These are phyloP conservation scores for Heliothis subflexa DNA, from an alignment of 1,140 invertebrate species.

Conservation along the genomic window DNA sequence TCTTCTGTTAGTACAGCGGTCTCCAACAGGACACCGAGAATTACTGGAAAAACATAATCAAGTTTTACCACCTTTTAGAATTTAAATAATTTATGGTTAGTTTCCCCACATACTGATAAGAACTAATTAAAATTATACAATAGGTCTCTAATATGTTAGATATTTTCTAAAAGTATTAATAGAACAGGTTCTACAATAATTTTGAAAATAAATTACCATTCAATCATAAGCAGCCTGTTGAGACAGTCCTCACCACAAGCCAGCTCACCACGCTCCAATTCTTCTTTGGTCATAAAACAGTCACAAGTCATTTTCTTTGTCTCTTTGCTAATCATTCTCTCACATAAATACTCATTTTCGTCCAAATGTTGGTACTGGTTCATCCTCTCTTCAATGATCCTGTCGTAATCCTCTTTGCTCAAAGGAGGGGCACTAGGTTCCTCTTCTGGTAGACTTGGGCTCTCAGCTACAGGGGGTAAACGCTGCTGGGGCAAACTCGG, in stretches of 20 bases:
- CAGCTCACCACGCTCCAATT: slow-evolving; percentile 92
- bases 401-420: slow-evolving; percentile 80
- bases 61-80: too few relatives aligned
- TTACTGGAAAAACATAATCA: slow-evolving; percentile 89
- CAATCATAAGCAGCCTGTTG: slow-evolving; percentile 98
- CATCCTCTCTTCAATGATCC: slow-evolving; percentile 90
- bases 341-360: slow-evolving; percentile 95
- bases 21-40: slow-evolving; percentile 93
- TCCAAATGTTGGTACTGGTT: slow-evolving; percentile 93
- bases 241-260: slow-evolving; percentile 98
- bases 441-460: slow-evolving; percentile 60
- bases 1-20: slow-evolving; percentile 96
- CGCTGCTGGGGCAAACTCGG: slow-evolving; percentile 71
- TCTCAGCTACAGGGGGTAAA: slow-evolving; percentile 67
- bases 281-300: slow-evolving; percentile 96
- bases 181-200: neutral
- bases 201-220: slow-evolving; percentile 91
- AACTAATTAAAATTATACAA: too few relatives aligned
- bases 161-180: too few relatives aligned
- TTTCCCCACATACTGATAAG: too few relatives aligned
- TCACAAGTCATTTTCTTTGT: slow-evolving; percentile 98
- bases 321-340: slow-evolving; percentile 94
- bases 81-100: too few relatives aligned
- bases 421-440: slow-evolving; percentile 61
- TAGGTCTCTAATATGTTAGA: too few relatives aligned